Percentiles rank a stretch among this genome's conserved stretches.
phyloP scores from a whole-genome alignment of 35 echinoderm and acorn worm genomes.

The Apostichopus japonicus region DNA sequence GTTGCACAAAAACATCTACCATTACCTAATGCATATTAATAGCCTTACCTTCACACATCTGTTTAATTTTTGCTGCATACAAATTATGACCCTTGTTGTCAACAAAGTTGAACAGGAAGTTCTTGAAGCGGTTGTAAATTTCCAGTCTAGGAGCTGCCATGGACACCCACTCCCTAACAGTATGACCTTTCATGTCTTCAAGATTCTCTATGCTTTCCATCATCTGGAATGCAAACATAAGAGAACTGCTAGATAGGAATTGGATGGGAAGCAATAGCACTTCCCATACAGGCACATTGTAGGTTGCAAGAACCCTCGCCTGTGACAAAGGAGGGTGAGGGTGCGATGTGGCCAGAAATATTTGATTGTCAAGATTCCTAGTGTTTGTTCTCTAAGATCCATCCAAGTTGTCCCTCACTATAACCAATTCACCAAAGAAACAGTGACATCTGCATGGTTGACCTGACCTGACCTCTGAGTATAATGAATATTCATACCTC shows the following conservation, averaged over 20 bases:
- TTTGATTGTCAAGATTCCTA: too few species aligned
- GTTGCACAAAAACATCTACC: too few species aligned
- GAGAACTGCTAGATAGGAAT: too few species aligned
- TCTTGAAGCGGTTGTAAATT: slow-evolving; percentile 99
- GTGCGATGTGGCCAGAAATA: too few species aligned
- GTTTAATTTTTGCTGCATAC: slow-evolving; percentile 92
- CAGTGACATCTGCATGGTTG: too few species aligned
- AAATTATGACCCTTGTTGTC: slow-evolving; percentile 96
- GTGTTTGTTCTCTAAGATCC: too few species aligned
- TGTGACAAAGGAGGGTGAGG: too few species aligned
- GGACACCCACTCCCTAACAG: slow-evolving; percentile 98
- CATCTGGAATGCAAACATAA: slow-evolving; percentile 61
- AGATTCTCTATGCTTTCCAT: slow-evolving; percentile 98
- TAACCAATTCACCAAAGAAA: too few species aligned
- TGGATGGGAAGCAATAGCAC: too few species aligned
- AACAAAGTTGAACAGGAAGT: slow-evolving; percentile 91
- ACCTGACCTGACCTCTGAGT: not conserved
- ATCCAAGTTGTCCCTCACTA: not conserved
- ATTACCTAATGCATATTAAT: not conserved
- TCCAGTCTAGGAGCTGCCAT: slow-evolving; percentile 86
- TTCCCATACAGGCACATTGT: too few species aligned
- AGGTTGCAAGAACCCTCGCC: too few species aligned
- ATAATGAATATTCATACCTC: slow-evolving; percentile 71
- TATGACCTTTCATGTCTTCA: slow-evolving; percentile 99
- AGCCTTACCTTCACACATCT: slow-evolving; percentile 96